phyloP scores from a whole-genome alignment of 2,888 invertebrate species.

The Endomychus coccineus region DNA sequence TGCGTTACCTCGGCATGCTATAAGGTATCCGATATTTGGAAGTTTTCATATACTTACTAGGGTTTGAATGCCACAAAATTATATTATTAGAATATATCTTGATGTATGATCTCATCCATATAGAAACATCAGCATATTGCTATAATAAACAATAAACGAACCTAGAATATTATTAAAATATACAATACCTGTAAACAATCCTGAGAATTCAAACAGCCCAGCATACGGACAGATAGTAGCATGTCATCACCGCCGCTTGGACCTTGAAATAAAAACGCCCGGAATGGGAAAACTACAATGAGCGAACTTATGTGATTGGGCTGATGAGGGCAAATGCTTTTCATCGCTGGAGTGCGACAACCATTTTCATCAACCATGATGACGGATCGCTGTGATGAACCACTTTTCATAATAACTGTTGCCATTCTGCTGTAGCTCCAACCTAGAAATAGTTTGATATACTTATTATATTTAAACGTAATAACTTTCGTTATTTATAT shows the following conservation, averaged over 20 bases:
- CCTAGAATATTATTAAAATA: no score
- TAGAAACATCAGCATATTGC: no score
- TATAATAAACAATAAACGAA: no score
- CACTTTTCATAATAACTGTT: slow-evolving; percentile 43
- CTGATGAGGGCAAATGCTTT: slow-evolving; percentile 42
- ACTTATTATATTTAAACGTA: neutral
- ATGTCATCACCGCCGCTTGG: slow-evolving; percentile 53
- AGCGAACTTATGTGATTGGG: slow-evolving; percentile 41
- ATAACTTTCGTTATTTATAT: neutral
- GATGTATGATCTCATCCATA: no score
- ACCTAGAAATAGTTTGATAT: slow-evolving; percentile 32
- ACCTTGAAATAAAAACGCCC: slow-evolving; percentile 54
- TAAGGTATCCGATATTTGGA: no score
- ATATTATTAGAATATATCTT: no score
- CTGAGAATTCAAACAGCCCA: slow-evolving; percentile 48
- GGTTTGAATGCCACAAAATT: no score
- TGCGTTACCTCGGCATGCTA: no score
- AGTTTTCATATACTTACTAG: no score
- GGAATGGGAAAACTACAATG: slow-evolving; percentile 43
- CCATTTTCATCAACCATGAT: slow-evolving; percentile 44
- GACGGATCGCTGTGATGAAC: slow-evolving; percentile 33
- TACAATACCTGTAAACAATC: slow-evolving; percentile 48
- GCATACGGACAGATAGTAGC: slow-evolving; percentile 48
- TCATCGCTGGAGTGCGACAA: slow-evolving; percentile 46
- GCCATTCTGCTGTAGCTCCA: slow-evolving; percentile 51